Evolutionary conservation across 2,888 invertebrate species (phyloP), one percentile per base, ranked within the genome.

Genomic region (Mimumesa dahlbomi): DNA sequence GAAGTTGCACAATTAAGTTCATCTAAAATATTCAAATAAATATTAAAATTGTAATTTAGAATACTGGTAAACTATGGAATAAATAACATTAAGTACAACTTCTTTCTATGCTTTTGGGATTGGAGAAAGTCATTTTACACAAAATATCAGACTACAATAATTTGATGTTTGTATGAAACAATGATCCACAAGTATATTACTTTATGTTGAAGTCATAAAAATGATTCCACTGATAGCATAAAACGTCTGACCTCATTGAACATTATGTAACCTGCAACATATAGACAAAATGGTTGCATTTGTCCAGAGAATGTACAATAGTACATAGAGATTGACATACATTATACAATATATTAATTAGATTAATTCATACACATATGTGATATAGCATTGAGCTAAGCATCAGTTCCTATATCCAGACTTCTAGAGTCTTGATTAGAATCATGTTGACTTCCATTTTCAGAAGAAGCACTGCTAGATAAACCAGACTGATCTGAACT

Each of bases 371-470:
- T 82, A 82, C 76, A 82, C 65, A 77, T 75, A 82, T 74, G 57
- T 67, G 63, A 73, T 73, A 61, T 73, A 81, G 68, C 72, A 75
- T 71, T 61, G 63, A 78, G 75, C 84, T 85, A 88, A 74, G 83
- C 85, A 78, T 90, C 90, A 62, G 90, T 90, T 64, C 90, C 90
- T 66, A 90, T 86, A 75, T 90, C 90, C 58, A 89, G 87, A 82
- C 90, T 90, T 73, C 90, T 86, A 7, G 90, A 90, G 75, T 91
- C 90, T 63, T 89, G 89, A 84, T 90, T 90, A 11, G 90, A 90
- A 77, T 91, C 91, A 19, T 91, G 90, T 65, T 91, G 90, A 77
- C 90, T 90, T 52, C 90, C 90, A 69, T 90, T 90, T 74, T 91
- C 91, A 19, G 91, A 91, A 11, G 90, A 90, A 22, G 90, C 89